phyloP scores from a whole-genome alignment of 2,888 invertebrate species.

The Campaea margaritaria region DNA sequence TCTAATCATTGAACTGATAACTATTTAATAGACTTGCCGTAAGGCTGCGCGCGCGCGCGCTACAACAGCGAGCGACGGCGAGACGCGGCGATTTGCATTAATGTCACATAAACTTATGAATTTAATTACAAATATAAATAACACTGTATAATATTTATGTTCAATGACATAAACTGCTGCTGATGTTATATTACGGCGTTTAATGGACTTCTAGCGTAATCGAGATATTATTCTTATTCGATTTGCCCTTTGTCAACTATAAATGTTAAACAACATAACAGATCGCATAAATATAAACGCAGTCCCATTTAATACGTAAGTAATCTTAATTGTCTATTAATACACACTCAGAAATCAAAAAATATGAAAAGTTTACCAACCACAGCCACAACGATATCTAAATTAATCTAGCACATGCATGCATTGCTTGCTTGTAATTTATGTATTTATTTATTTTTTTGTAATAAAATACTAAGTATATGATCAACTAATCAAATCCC shows the following conservation, averaged over 20 bases:
- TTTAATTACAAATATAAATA: slow-evolving; percentile 22
- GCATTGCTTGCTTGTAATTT: no score
- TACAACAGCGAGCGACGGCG: slow-evolving; percentile 7
- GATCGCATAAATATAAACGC: no score
- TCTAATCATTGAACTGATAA: slow-evolving; percentile 60
- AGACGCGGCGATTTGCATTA: slow-evolving; percentile 31
- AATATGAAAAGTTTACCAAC: not conserved
- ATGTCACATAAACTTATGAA: slow-evolving; percentile 28
- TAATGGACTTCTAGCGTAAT: slow-evolving; percentile 10
- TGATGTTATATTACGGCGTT: slow-evolving; percentile 12
- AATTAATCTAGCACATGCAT: not conserved
- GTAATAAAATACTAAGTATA: no score
- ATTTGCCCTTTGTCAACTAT: no score
- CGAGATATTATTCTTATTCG: slow-evolving; percentile 1
- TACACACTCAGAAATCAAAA: no score
- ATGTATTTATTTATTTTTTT: no score
- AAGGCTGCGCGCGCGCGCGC: slow-evolving; percentile 17
- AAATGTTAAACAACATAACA: not conserved
- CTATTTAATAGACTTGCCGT: slow-evolving; percentile 49
- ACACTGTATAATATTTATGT: slow-evolving; percentile 12
- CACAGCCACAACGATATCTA: not conserved
- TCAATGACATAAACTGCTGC: slow-evolving; percentile 17
- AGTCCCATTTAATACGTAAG: no score
- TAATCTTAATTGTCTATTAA: no score
- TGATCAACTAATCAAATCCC: no score